Conservation (phyloP, 2,888 invertebrate species). For the Pasiphila rectangulata region DNA sequence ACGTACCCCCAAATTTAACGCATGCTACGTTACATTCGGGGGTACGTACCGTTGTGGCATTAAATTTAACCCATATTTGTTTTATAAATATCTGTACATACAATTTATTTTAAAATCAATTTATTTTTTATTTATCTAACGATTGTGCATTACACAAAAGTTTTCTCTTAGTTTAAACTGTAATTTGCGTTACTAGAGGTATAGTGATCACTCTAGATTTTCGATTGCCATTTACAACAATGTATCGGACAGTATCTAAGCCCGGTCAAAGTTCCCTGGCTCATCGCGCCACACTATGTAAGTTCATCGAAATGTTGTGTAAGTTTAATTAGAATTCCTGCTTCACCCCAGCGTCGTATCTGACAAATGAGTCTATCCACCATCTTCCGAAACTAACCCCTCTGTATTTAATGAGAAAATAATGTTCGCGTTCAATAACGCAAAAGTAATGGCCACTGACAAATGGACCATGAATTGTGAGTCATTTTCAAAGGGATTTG, state of each 20-base stretch:
- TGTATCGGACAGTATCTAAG: conserved; percentile 37
- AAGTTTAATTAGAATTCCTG: conserved; percentile 68
- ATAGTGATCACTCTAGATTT: conserved; percentile 14
- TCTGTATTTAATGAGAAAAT: conserved; percentile 40
- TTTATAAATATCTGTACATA: too few relatives aligned
- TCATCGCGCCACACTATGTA: conserved; percentile 54
- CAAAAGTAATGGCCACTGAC: conserved; percentile 36
- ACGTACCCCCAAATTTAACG: too few relatives aligned
- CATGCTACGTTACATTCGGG: too few relatives aligned
- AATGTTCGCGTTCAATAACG: conserved; percentile 39
- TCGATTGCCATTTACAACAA: conserved; percentile 16
- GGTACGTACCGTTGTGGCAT: too few relatives aligned
- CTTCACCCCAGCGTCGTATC: conserved; percentile 47
- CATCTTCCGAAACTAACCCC: conserved; percentile 40
- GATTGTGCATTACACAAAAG: too few relatives aligned
- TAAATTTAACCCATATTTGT: too few relatives aligned
- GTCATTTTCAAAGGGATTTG: conserved; percentile 26
- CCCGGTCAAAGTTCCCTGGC: conserved; percentile 55
- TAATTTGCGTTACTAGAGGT: background rate
- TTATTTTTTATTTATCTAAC: too few relatives aligned
- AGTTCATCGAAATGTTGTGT: conserved; percentile 62
- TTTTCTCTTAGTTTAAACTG: too few relatives aligned
- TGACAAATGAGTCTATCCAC: conserved; percentile 58
- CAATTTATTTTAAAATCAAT: too few relatives aligned
- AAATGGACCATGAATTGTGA: conserved; percentile 36